Percentiles rank a stretch among this genome's conserved stretches.
These are phyloP conservation scores for Euzophera pinguis DNA, from an alignment of 2,888 invertebrate genomes.

Conservation along the genomic window DNA sequence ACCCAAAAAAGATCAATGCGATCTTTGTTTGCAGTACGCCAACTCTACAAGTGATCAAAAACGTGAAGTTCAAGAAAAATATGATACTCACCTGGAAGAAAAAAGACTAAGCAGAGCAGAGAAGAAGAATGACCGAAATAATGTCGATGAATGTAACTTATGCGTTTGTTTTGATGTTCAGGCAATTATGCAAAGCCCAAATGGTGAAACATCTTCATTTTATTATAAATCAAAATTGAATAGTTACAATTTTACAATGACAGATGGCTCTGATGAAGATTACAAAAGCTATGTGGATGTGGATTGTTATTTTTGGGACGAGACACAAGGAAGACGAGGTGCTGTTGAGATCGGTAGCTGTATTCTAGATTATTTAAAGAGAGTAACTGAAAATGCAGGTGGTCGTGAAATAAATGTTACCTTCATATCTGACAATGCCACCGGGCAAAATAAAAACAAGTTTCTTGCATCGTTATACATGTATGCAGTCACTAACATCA, in stretches of 20 bases:
- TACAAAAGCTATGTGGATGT: background rate
- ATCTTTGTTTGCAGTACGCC: conserved; percentile 16
- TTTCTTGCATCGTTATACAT: conserved; percentile 18
- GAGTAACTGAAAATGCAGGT: background rate
- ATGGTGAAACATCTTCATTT: conserved; percentile 17
- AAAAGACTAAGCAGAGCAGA: conserved; percentile 20
- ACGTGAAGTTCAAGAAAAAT: background rate
- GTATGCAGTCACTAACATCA: conserved; percentile 16
- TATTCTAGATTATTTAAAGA: background rate
- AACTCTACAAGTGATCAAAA: conserved; percentile 7
- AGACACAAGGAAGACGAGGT: conserved; percentile 14
- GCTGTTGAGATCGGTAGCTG: background rate
- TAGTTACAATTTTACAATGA: conserved; percentile 14
- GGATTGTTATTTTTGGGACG: too few species aligned
- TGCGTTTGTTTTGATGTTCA: conserved; percentile 16
- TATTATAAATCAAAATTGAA: conserved; percentile 18
- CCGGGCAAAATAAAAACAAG: conserved; percentile 27
- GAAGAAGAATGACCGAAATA: conserved; percentile 20
- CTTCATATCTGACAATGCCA: conserved; percentile 24
- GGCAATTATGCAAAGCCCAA: conserved; percentile 18
- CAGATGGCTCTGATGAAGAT: background rate
- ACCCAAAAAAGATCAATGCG: conserved; percentile 19
- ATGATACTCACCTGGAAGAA: conserved; percentile 20
- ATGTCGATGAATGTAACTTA: conserved; percentile 11
- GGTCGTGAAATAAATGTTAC: too few species aligned